A percentile compares a stretch with the other conserved stretches of the same genome.
These are phyloP conservation scores for Criorhina ranunculi DNA, from an alignment of 2,888 invertebrate species.

Conservation along the genomic window DNA sequence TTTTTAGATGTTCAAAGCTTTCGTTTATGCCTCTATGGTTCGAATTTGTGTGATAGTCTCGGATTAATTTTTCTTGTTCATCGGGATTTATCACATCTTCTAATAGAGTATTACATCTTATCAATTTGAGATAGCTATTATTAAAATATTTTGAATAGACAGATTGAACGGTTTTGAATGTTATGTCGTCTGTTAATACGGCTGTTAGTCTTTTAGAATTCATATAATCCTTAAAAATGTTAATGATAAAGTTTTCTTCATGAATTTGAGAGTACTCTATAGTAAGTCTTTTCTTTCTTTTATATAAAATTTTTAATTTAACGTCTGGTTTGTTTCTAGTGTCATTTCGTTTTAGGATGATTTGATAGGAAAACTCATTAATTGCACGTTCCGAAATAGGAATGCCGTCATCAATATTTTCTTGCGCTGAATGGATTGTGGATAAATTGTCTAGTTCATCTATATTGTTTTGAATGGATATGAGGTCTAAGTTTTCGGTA, in stretches of 20 bases:
- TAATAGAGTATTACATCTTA: conserved; percentile 25
- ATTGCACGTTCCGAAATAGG: conserved; percentile 50
- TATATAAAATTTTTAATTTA: conserved; percentile 21
- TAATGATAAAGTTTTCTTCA: conserved; percentile 13
- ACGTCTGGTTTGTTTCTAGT: neutral
- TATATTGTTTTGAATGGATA: neutral
- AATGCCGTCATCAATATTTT: conserved; percentile 54
- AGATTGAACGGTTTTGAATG: conserved; percentile 33
- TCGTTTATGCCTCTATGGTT: conserved; percentile 34
- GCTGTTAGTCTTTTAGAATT: conserved; percentile 29
- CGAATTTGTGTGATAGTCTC: conserved; percentile 22
- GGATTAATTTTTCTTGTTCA: conserved; percentile 7
- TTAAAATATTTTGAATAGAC: conserved; percentile 33
- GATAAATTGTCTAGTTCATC: neutral
- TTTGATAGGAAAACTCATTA: conserved; percentile 13
- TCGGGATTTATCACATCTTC: conserved; percentile 3
- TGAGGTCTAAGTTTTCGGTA: neutral
- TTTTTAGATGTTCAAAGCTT: too few relatives aligned
- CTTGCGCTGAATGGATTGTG: conserved; percentile 53
- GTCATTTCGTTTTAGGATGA: conserved; percentile 6
- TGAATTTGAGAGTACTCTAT: conserved; percentile 8
- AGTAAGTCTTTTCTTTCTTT: conserved; percentile 24
- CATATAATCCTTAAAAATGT: conserved; percentile 28
- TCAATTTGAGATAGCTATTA: conserved; percentile 22
- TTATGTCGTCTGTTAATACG: conserved; percentile 26